Evolutionary conservation across 2,797 vertebrate genomes (phyloP).

Genomic region (Sorex maritimensis): DNA sequence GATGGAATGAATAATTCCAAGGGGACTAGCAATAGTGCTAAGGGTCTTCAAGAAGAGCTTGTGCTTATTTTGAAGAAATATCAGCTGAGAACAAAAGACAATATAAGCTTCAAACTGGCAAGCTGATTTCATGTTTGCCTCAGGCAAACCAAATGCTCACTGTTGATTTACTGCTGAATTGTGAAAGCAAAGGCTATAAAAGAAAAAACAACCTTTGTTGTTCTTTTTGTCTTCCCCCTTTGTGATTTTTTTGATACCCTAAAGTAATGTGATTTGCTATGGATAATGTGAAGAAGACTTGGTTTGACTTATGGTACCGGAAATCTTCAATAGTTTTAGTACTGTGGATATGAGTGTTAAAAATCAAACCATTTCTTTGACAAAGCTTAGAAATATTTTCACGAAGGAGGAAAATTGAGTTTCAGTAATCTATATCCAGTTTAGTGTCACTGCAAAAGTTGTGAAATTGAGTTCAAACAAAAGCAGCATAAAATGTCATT

Average conservation of each 20-base stretch:
- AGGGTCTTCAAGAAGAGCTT: slow-evolving; percentile 41
- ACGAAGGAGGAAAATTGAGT: slow-evolving; percentile 25
- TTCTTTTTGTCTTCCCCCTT: slow-evolving; percentile 42
- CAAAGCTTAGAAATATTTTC: slow-evolving; percentile 63
- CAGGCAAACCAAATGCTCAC: slow-evolving; percentile 88
- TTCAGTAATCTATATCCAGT: slow-evolving; percentile 36
- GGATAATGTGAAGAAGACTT: slow-evolving; percentile 54
- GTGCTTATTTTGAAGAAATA: slow-evolving; percentile 84
- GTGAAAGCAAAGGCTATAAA: slow-evolving; percentile 78
- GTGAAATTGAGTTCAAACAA: neutral
- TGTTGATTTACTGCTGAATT: slow-evolving; percentile 85
- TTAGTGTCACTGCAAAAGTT: slow-evolving; percentile 26
- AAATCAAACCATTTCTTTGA: slow-evolving; percentile 66
- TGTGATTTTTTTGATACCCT: slow-evolving; percentile 63
- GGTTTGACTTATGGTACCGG: slow-evolving; percentile 61
- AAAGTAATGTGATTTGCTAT: slow-evolving; percentile 70
- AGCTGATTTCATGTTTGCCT: slow-evolving; percentile 87
- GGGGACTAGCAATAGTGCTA: neutral
- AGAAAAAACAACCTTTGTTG: slow-evolving; percentile 82
- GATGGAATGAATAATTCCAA: slow-evolving; percentile 79
- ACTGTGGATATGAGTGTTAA: slow-evolving; percentile 48
- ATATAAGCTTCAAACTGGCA: slow-evolving; percentile 81
- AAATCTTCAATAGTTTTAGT: slow-evolving; percentile 74
- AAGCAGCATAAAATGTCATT: neutral
- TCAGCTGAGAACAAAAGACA: slow-evolving; percentile 84